A percentile compares a stretch with the other conserved stretches of the same genome.
Conservation (phyloP, 2,797 vertebrate species). For the Eulemur albifrons region DNA sequence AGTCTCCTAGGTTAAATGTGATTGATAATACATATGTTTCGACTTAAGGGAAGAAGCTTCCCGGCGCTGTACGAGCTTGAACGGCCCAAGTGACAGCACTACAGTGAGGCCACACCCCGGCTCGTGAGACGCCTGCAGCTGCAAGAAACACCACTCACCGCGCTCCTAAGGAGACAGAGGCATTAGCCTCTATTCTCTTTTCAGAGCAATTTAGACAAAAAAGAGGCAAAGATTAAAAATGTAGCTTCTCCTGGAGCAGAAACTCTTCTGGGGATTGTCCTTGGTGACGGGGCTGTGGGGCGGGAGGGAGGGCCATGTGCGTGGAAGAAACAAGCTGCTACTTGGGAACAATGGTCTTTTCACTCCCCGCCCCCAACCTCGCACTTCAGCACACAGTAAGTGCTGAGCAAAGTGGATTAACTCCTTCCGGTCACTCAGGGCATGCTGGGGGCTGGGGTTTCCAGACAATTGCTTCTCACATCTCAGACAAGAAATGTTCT, state of each 20-base stretch:
- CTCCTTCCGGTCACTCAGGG: background rate
- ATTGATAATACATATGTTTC: background rate
- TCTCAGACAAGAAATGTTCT: background rate
- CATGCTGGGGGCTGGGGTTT: background rate
- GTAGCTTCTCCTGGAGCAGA: constrained; percentile 26
- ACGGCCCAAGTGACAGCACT: background rate
- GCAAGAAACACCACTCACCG: background rate
- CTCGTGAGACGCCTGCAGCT: background rate
- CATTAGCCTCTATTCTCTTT: background rate
- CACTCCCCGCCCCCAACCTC: background rate
- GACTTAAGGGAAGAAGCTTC: background rate
- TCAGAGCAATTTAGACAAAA: constrained; percentile 44
- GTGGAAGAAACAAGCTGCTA: background rate
- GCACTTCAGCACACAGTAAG: background rate
- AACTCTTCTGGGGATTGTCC: constrained; percentile 1
- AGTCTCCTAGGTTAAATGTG: background rate
- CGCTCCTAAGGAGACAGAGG: background rate
- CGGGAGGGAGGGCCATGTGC: background rate
- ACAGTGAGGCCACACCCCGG: background rate
- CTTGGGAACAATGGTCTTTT: background rate
- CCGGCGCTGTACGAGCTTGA: background rate
- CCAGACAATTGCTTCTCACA: background rate
- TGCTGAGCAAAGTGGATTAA: background rate
- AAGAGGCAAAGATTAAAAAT: constrained; percentile 36
- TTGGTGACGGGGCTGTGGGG: background rate